Percentiles rank a stretch among this genome's conserved stretches.
These are phyloP conservation scores for Sminthurinus signatus DNA, from an alignment of 1,140 invertebrate species.

Conservation along the genomic window DNA sequence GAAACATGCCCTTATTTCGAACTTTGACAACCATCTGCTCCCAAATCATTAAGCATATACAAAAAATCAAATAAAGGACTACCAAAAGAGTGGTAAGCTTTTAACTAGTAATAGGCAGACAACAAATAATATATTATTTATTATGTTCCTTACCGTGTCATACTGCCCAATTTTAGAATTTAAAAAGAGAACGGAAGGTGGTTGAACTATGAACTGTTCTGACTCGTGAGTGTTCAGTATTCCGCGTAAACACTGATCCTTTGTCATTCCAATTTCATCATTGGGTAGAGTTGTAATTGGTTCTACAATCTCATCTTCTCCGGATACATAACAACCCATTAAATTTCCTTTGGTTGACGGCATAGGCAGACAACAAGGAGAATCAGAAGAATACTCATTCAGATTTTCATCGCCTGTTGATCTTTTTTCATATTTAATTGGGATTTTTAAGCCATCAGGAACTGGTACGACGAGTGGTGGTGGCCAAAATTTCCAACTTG, in stretches of 20 bases:
- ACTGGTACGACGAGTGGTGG: slow-evolving; percentile 16
- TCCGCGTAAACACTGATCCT: slow-evolving; percentile 2
- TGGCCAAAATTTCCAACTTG: slow-evolving; percentile 27
- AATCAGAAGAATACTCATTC: neutral
- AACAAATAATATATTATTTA: neutral
- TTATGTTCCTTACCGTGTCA: slow-evolving; percentile 13
- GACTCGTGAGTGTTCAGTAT: slow-evolving; percentile 12
- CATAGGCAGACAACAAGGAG: too few species aligned
- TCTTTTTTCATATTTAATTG: neutral
- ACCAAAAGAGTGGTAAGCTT: neutral
- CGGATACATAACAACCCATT: neutral
- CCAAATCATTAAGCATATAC: too few species aligned
- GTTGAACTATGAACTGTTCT: neutral
- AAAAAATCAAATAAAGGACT: neutral
- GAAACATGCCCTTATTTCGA: slow-evolving; percentile 16
- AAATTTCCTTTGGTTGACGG: neutral
- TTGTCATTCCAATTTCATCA: neutral
- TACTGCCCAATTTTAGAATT: slow-evolving; percentile 14
- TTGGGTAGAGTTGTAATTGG: neutral
- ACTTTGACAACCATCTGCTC: slow-evolving; percentile 16
- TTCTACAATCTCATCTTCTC: neutral
- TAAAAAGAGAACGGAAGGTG: slow-evolving; percentile 20
- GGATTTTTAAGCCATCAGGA: slow-evolving; percentile 9
- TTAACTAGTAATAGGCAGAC: neutral
- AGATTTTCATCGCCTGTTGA: neutral